phyloP scores from a whole-genome alignment of 2,113 vertebrate species.

The Sprattus sprattus region DNA sequence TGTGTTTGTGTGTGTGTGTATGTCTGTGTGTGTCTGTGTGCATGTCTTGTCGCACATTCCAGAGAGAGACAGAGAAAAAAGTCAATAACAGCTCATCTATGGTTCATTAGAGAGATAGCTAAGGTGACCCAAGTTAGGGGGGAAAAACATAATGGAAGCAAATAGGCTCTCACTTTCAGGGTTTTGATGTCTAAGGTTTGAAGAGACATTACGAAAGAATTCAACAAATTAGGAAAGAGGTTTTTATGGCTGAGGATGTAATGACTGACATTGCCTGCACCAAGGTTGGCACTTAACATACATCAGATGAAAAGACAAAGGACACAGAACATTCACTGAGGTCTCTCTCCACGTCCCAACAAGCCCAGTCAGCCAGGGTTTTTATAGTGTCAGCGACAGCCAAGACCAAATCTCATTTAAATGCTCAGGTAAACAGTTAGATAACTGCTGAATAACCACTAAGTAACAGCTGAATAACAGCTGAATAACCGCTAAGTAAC shows the following conservation, averaged over 20 bases:
- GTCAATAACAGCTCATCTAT: slow-evolving; percentile 33
- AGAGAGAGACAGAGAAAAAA: slow-evolving; percentile 5
- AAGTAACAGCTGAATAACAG: neutral
- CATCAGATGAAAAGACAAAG: slow-evolving; percentile 6
- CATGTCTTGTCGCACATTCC: neutral
- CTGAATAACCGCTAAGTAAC: too few species aligned
- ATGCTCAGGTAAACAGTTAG: neutral
- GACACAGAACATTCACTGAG: slow-evolving; percentile 29
- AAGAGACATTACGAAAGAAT: slow-evolving; percentile 35
- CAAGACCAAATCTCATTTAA: neutral
- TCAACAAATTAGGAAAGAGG: slow-evolving; percentile 22
- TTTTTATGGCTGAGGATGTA: slow-evolving; percentile 38
- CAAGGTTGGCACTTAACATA: slow-evolving; percentile 36
- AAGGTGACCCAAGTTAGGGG: slow-evolving; percentile 14
- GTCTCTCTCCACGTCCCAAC: neutral
- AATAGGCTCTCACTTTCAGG: slow-evolving; percentile 10
- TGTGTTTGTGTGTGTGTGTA: neutral
- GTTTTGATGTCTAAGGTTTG: slow-evolving; percentile 25
- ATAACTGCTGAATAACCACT: too few species aligned
- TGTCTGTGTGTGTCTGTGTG: neutral
- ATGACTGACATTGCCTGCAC: slow-evolving; percentile 20
- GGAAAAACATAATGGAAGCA: slow-evolving; percentile 40
- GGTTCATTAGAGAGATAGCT: slow-evolving; percentile 36
- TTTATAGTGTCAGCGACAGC: neutral
- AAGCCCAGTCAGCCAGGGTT: neutral